Conservation (phyloP, 2,888 invertebrate species). For the Leucophenga montana region DNA sequence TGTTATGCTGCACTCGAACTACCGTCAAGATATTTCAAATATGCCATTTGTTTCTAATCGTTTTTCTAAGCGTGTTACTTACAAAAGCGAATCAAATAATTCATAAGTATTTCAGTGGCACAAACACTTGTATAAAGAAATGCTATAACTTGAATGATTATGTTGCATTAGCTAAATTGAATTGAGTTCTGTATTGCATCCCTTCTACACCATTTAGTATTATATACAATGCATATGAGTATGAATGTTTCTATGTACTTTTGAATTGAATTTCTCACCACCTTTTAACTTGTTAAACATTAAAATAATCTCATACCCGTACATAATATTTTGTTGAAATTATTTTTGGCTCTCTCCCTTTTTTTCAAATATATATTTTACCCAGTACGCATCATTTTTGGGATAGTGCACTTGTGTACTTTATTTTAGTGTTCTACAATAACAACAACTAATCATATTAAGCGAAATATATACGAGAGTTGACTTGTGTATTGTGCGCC, state of each 20-base stretch:
- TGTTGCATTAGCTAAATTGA: constrained; percentile 71
- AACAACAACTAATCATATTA: constrained; percentile 64
- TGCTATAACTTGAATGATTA: constrained; percentile 50
- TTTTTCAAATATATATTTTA: neutral
- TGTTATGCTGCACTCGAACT: no score
- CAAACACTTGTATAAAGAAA: no score
- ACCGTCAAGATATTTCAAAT: neutral
- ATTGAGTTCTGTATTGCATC: constrained; percentile 51
- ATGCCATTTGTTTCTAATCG: constrained; percentile 61
- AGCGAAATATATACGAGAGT: constrained; percentile 62
- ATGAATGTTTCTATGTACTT: no score
- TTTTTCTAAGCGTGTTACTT: constrained; percentile 19
- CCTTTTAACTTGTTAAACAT: constrained; percentile 47
- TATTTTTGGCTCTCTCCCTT: neutral
- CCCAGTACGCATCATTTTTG: constrained; percentile 44
- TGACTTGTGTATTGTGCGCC: no score
- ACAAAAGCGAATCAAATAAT: no score
- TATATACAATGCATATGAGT: constrained; percentile 19
- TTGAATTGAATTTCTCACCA: constrained; percentile 43
- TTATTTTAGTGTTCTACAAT: constrained; percentile 9
- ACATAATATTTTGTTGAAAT: no score
- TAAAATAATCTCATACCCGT: neutral
- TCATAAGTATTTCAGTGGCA: no score
- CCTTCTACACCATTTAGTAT: constrained; percentile 36
- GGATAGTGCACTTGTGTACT: constrained; percentile 50